Conservation (phyloP, 2,113 vertebrate genomes). For the Chinchilla lanigera region DNA sequence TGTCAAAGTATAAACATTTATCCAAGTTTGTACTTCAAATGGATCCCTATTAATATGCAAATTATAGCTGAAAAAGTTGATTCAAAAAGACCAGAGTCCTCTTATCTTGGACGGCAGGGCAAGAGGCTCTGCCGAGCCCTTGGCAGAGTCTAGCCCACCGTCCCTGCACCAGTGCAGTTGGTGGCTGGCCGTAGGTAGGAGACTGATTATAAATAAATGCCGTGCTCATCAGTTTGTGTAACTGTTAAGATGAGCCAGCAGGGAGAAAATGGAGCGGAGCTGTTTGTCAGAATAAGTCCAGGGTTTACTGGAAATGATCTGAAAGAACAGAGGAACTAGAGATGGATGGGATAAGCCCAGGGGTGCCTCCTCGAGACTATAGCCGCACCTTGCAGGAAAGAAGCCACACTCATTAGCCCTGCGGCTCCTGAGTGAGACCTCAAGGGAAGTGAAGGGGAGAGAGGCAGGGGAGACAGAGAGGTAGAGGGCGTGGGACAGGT, state of each 20-base stretch:
- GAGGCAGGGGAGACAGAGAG: neutral
- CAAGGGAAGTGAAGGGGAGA: neutral
- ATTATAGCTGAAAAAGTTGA: neutral
- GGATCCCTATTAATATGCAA: neutral
- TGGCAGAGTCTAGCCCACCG: accelerated
- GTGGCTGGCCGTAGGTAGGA: neutral
- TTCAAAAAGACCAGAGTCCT: neutral
- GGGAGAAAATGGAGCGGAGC: neutral
- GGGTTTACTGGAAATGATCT: neutral
- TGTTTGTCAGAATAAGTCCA: neutral
- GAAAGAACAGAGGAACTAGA: neutral
- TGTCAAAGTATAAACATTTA: neutral
- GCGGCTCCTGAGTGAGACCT: neutral
- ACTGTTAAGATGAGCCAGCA: neutral
- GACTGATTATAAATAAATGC: neutral
- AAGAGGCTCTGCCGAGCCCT: neutral
- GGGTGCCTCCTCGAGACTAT: too few relatives aligned
- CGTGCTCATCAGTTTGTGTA: neutral
- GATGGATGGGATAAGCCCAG: neutral
- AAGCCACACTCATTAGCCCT: neutral
- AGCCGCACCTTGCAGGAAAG: neutral
- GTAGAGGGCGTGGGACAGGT: neutral
- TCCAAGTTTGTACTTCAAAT: neutral
- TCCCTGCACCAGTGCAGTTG: neutral
- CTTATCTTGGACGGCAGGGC: neutral